Evolutionary conservation across 2,888 invertebrate species (phyloP).

Genomic region (Sesia bembeciformis): DNA sequence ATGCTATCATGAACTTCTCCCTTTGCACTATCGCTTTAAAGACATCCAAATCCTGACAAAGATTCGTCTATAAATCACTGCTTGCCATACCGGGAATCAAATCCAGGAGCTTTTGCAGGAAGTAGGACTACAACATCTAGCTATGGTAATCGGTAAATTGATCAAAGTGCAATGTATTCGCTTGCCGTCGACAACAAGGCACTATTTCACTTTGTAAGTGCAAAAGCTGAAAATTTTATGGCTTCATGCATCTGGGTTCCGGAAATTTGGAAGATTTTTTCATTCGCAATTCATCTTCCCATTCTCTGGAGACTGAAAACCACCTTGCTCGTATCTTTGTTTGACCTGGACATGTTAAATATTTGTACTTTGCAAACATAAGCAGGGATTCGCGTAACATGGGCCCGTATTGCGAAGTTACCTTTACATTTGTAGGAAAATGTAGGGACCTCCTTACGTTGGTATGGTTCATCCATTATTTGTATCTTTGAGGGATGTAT

Average conservation of each 20-base stretch:
- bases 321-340: conserved; percentile 34
- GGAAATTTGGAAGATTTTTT: conserved; percentile 19
- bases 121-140: no score
- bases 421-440: no score
- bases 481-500: no score
- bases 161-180: neutral
- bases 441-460: no score
- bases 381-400: conserved; percentile 30
- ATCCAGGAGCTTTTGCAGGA: no score
- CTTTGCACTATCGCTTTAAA: no score
- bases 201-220: conserved; percentile 48
- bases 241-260: conserved; percentile 34
- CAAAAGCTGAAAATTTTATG: conserved; percentile 54
- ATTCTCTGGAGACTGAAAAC: conserved; percentile 24
- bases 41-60: no score
- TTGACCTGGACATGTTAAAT: conserved; percentile 42
- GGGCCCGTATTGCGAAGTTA: conserved; percentile 13
- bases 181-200: conserved; percentile 29
- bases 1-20: no score
- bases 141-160: neutral
- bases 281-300: conserved; percentile 24
- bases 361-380: conserved; percentile 37
- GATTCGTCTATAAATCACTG: no score
- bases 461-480: no score
- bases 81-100: no score